Evolutionary conservation across 1,140 invertebrate genomes (phyloP).

Genomic region (Hypsibius dujardini): DNA sequence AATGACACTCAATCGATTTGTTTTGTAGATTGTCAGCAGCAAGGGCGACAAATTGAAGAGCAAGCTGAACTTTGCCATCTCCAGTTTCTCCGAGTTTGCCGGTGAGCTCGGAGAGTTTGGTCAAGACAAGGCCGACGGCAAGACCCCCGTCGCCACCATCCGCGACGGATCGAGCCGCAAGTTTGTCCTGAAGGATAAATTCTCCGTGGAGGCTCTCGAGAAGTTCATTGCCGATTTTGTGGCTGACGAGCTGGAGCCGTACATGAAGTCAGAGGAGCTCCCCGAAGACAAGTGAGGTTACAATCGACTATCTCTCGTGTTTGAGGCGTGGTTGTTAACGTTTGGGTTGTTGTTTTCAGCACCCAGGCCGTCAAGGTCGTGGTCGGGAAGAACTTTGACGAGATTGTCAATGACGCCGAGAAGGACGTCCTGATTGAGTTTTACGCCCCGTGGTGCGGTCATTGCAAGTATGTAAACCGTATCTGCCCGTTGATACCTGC

Average conservation of each 20-base stretch:
- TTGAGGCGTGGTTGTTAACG: no score
- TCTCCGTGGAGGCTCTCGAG: conserved; percentile 70
- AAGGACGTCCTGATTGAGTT: conserved; percentile 92
- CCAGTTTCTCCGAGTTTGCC: conserved; percentile 77
- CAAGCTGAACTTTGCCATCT: conserved; percentile 67
- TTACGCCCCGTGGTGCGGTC: conserved; percentile 69
- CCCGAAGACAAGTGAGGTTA: conserved; percentile 59
- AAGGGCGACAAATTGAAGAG: conserved; percentile 57
- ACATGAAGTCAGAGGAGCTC: conserved; percentile 82
- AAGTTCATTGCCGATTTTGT: conserved; percentile 70
- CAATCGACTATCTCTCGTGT: no score
- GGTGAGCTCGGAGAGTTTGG: conserved; percentile 85
- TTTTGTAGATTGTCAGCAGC: conserved; percentile 29
- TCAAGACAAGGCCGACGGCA: conserved; percentile 60
- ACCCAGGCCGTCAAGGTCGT: conserved; percentile 42
- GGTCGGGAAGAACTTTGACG: conserved; percentile 90
- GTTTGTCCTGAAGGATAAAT: conserved; percentile 72
- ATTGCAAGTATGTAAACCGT: conserved; percentile 17
- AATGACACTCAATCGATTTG: not conserved
- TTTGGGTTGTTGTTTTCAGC: conserved; percentile 16
- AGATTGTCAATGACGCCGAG: conserved; percentile 70
- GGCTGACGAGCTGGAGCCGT: conserved; percentile 65
- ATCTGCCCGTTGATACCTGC: no score
- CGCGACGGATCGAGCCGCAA: conserved; percentile 66
- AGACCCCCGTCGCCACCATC: conserved; percentile 72